These are phyloP conservation scores for Bubalus kerabau DNA, from an alignment of 2,113 vertebrate species.

Conservation along the genomic window DNA sequence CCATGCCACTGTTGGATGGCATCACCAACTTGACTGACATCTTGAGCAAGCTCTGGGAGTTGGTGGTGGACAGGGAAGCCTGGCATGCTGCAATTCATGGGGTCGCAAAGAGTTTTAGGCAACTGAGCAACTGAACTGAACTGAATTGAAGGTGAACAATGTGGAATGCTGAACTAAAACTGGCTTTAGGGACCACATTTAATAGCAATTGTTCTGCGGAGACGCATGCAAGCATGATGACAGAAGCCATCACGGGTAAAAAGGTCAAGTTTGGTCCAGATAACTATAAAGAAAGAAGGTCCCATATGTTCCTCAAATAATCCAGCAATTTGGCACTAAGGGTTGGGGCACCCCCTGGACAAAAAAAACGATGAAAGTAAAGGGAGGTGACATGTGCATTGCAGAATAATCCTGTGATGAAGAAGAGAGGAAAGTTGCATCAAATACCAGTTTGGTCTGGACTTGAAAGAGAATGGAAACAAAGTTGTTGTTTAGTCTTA, in stretches of 20 bases:
- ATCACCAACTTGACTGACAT: background rate
- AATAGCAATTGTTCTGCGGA: background rate
- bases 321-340: background rate
- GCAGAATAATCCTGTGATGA: background rate
- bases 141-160: background rate
- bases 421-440: background rate
- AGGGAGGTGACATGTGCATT: background rate
- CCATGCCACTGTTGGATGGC: background rate
- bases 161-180: background rate
- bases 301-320: background rate
- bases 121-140: fast-evolving
- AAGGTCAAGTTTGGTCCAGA: background rate
- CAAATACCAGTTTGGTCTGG: background rate
- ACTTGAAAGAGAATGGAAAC: background rate
- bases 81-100: background rate
- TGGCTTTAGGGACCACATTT: background rate
- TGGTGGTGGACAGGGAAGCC: background rate
- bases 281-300: background rate
- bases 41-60: background rate
- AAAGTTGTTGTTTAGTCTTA: background rate
- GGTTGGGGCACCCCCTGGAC: background rate
- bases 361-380: background rate
- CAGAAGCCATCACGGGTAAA: background rate
- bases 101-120: background rate
- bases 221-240: background rate